Evolutionary conservation across 2,797 vertebrate genomes (phyloP).

Genomic region (Cichlasoma orientale): DNA sequence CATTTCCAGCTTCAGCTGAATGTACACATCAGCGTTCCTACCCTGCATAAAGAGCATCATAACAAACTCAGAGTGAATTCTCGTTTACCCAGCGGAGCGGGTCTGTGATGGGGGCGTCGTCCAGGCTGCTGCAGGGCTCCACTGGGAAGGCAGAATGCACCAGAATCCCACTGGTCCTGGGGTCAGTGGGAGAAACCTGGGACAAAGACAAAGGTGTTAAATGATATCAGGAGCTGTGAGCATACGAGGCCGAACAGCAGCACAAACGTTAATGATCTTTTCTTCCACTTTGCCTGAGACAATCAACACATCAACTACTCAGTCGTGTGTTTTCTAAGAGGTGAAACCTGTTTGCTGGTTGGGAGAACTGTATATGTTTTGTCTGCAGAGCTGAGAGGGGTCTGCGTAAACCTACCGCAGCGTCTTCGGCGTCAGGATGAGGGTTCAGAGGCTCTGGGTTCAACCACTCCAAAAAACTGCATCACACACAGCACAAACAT

Average conservation of each 20-base stretch:
- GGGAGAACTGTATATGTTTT: not conserved
- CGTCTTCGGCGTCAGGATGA: constrained; percentile 23
- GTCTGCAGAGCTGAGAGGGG: not conserved
- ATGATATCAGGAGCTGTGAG: not conserved
- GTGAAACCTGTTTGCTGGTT: accelerated
- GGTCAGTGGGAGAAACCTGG: constrained; percentile 44
- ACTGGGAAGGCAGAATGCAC: constrained; percentile 72
- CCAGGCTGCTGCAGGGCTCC: constrained; percentile 79
- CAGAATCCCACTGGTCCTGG: constrained; percentile 43
- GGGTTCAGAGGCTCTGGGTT: constrained; percentile 71
- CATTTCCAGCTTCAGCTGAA: not conserved
- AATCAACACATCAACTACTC: not conserved
- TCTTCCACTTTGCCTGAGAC: too few species aligned
- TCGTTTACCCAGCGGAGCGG: constrained; percentile 84
- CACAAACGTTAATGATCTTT: too few species aligned
- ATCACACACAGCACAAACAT: not conserved
- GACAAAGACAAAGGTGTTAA: not conserved
- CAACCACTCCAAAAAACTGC: constrained; percentile 78
- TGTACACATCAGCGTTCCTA: not conserved
- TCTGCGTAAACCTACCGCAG: constrained; percentile 9
- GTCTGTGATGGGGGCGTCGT: constrained; percentile 78
- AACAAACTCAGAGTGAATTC: not conserved
- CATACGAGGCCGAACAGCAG: not conserved
- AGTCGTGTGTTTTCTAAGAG: not conserved
- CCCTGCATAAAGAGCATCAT: not conserved